A percentile compares a stretch with the other conserved stretches of the same genome.
Evolutionary conservation across 2,797 vertebrate genomes (phyloP).

Genomic region (Rhyacichthys aspro): DNA sequence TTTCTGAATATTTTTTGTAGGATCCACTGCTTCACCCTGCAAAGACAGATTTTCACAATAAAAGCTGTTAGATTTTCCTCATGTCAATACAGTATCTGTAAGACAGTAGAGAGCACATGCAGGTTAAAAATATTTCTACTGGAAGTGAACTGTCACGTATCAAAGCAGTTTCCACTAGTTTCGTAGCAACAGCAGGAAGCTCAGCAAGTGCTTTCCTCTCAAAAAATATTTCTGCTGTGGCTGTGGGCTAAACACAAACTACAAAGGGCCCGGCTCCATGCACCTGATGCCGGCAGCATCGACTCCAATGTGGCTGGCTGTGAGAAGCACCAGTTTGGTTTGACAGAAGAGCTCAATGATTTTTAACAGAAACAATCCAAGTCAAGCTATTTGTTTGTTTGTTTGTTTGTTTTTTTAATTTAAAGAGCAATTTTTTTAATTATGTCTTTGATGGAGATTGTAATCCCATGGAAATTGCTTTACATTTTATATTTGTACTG

Average conservation of each 20-base stretch:
- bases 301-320: slow-evolving; percentile 27
- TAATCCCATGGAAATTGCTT: too few species aligned
- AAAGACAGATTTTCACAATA: background rate
- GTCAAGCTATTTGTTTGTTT: too few species aligned
- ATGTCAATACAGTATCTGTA: slow-evolving; percentile 20
- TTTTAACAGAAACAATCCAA: too few species aligned
- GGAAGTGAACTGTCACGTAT: slow-evolving; percentile 29
- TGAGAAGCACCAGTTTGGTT: slow-evolving; percentile 19
- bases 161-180: slow-evolving; percentile 39
- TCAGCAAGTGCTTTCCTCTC: slow-evolving; percentile 26
- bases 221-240: slow-evolving; percentile 39
- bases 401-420: too few species aligned
- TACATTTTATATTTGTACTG: too few species aligned
- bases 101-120: slow-evolving; percentile 15
- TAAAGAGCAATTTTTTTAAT: too few species aligned
- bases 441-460: too few species aligned
- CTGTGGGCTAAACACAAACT: slow-evolving; percentile 47
- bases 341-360: slow-evolving; percentile 2
- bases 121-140: slow-evolving; percentile 40
- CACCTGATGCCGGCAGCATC: slow-evolving; percentile 42
- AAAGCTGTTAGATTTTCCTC: background rate
- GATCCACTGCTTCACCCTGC: too few species aligned
- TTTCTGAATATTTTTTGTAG: too few species aligned
- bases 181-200: slow-evolving; percentile 36
- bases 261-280: slow-evolving; percentile 45